Base-by-base conservation (phyloP, 2,113 vertebrate genomes). In the Syngnathoides biaculeatus region DNA sequence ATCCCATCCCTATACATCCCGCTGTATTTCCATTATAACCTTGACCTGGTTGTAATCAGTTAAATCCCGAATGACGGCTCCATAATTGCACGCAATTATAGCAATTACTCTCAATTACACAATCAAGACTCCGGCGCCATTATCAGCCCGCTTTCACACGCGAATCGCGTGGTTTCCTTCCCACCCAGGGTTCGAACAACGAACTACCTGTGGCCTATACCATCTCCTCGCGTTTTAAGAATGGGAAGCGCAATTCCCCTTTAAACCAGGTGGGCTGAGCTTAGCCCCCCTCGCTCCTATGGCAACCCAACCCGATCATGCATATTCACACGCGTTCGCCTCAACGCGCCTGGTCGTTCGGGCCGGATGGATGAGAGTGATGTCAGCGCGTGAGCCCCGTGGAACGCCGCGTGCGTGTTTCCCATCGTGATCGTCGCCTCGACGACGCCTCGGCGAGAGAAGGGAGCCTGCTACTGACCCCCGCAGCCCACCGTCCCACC, bases 221-320 rank as follows among this genome's bases (percentile, higher is more conserved):
- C 59, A 26, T 27, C 5, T 55, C 27, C 71, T 82, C 22, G 75
- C 60, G 56, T 83, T 90, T 89, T 88, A 89, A 89, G 88, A 90
- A 89, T 89, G 89, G 82, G 80, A 75, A 68, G 73, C 82, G 78
- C 75, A 81, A 72, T 86, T 82, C 81, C 85, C 90, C 89, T 90
- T 95, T 96, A 94, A 95, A 92, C 92, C 88, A 95, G 92, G 93
- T 94, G 93, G 94, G 94, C 93, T 90, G 92, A 91, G 92, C 93
- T 78, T 92, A 91, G 84, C 91, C 92, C 92, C 89, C 89, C 88
- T 86, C 89, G 95, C 95, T 97, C 90, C 95, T 95, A 96, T 96
- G 94, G 94, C 95, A 95, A 98, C 95, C 92, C 93, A 90, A 89
- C 92, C 90, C 88, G 92, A 94, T 93, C 92, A 93, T 94, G 94